Percentiles rank a stretch among this genome's conserved stretches.
Conservation (phyloP, 2,797 vertebrate genomes). For the Carcharodon carcharias region DNA sequence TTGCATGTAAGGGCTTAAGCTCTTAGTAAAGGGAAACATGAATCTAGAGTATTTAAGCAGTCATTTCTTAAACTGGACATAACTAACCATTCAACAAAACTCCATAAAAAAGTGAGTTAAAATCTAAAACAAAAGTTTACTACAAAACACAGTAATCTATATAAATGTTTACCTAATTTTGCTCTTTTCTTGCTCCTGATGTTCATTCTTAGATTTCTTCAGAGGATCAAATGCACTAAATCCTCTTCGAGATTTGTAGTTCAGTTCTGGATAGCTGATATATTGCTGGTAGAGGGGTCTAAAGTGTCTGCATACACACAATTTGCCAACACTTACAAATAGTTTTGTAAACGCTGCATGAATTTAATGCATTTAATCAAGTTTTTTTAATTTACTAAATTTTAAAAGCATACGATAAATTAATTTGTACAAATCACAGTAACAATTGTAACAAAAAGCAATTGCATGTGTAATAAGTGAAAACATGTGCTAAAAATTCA, state of each 20-base stretch:
- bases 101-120: not conserved
- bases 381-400: not conserved
- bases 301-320: constrained; percentile 63
- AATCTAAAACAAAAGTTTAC: not conserved
- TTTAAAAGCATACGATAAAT: not conserved
- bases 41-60: not conserved
- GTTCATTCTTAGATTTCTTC: constrained; percentile 48
- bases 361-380: not conserved
- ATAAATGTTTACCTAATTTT: constrained; percentile 54
- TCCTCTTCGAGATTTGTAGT: constrained; percentile 56
- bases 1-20: not conserved
- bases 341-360: no score
- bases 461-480: not conserved
- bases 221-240: constrained; percentile 70
- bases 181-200: constrained; percentile 41
- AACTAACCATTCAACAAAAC: not conserved
- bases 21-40: no score
- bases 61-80: not conserved
- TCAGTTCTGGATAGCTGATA: constrained; percentile 66
- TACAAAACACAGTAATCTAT: not conserved
- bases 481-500: not conserved
- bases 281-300: constrained; percentile 71
- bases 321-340: constrained; percentile 2
- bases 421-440: not conserved
- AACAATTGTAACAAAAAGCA: not conserved